Percentiles rank a stretch among this genome's conserved stretches.
Evolutionary conservation across 2,888 invertebrate genomes (phyloP).

Genomic region (Antheraea assamensis): DNA sequence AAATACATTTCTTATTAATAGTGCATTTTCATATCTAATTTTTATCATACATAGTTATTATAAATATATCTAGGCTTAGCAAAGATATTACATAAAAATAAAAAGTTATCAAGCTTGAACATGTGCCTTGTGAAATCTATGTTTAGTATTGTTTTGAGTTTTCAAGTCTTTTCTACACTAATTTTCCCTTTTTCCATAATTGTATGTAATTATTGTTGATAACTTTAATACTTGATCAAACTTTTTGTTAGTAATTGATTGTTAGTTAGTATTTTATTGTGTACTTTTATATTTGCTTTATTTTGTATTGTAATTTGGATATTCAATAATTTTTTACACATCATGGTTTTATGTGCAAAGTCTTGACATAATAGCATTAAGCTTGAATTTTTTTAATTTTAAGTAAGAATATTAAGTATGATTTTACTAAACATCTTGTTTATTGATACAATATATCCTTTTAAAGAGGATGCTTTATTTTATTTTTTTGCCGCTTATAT

Average conservation of each 20-base stretch:
- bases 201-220: background rate
- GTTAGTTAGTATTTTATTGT: background rate
- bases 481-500: background rate
- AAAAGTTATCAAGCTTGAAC: background rate
- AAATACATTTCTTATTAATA: background rate
- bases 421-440: background rate
- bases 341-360: background rate
- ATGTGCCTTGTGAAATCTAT: background rate
- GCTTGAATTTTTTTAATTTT: background rate
- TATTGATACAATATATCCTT: too few species aligned
- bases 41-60: background rate
- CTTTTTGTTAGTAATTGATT: background rate
- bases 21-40: background rate
- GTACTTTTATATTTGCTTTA: background rate
- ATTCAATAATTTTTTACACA: background rate
- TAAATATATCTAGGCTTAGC: background rate
- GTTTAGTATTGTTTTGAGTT: background rate
- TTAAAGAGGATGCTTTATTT: too few species aligned
- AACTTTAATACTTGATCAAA: background rate
- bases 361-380: background rate
- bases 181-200: background rate
- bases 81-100: background rate
- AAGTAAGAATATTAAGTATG: background rate
- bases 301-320: background rate
- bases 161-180: background rate